Conservation (phyloP, 2,113 vertebrate species). For the Myiagra hebetior region DNA sequence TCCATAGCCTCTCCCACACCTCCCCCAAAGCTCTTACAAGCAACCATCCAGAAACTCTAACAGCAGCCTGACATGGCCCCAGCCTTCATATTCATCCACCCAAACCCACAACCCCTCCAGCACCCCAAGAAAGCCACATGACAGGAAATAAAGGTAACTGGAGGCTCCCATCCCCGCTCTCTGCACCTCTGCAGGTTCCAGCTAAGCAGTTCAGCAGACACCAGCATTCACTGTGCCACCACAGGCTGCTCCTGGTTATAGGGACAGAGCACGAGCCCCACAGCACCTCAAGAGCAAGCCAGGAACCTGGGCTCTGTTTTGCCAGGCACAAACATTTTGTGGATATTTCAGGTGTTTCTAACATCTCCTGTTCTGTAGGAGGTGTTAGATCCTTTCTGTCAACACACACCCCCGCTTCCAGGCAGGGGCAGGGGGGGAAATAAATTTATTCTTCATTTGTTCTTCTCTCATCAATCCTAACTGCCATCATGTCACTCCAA, state of each 20-base stretch:
- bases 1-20: background rate
- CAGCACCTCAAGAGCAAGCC: background rate
- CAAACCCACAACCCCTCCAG: background rate
- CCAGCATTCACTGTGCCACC: background rate
- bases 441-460: background rate
- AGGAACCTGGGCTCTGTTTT: background rate
- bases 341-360: background rate
- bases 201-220: background rate
- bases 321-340: background rate
- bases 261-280: background rate
- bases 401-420: background rate
- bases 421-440: background rate
- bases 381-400: background rate
- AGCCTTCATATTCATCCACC: background rate
- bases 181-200: background rate
- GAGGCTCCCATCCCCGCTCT: rapidly evolving
- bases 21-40: background rate
- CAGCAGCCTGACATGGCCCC: background rate
- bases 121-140: background rate
- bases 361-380: background rate
- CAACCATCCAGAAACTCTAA: background rate
- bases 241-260: background rate
- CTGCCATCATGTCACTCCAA: background rate
- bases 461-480: background rate
- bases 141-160: background rate